These are phyloP conservation scores for Pollenia angustigena DNA, from an alignment of 2,888 invertebrate genomes.

Conservation along the genomic window DNA sequence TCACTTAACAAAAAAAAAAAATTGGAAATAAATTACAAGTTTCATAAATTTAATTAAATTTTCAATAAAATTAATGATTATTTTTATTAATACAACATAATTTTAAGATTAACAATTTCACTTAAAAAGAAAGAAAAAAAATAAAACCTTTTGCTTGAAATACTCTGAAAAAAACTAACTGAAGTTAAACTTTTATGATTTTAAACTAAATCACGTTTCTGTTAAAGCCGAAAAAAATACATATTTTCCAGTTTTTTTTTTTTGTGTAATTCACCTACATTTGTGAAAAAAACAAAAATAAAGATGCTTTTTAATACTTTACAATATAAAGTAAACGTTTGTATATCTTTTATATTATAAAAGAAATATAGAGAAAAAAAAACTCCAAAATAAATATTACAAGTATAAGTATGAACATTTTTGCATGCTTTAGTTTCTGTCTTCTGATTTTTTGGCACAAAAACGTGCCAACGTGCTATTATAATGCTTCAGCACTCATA, in stretches of 20 bases:
- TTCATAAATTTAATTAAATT: slow-evolving; percentile 40
- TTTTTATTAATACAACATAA: slow-evolving; percentile 36
- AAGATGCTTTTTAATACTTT: slow-evolving; percentile 56
- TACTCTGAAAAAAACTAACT: slow-evolving; percentile 10
- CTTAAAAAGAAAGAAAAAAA: not conserved
- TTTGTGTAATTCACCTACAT: slow-evolving; percentile 55
- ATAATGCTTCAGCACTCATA: slow-evolving; percentile 62
- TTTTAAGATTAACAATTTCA: slow-evolving; percentile 23
- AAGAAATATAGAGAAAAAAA: not conserved
- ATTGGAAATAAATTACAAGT: not conserved
- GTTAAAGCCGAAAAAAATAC: not conserved
- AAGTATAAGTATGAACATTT: slow-evolving; percentile 50
- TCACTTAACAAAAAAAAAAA: not conserved
- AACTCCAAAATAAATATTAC: slow-evolving; percentile 46
- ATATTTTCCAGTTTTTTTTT: not conserved
- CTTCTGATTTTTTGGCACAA: slow-evolving; percentile 71
- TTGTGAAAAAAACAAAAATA: slow-evolving; percentile 41
- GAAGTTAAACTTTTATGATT: slow-evolving; percentile 59
- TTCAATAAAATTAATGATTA: slow-evolving; percentile 37
- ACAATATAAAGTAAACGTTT: slow-evolving; percentile 49
- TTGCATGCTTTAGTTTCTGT: slow-evolving; percentile 73
- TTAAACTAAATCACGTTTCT: slow-evolving; percentile 72
- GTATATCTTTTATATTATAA: slow-evolving; percentile 8
- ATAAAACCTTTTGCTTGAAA: not conserved
- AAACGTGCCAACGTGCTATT: slow-evolving; percentile 73